These are phyloP conservation scores for human DNA, from an alignment of 2,113 vertebrate species.

Conservation along the genomic window GRCh38 chr3:13071001-13071500, in stretches of 20 bases:
- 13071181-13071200: background rate
- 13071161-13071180: no score
- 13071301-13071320: background rate
- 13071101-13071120: no score
- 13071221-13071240: background rate
- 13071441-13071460: background rate
- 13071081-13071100: background rate
- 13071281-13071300: background rate
- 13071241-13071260: background rate
- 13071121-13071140: background rate
- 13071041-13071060: background rate
- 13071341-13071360: background rate
- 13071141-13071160: no score
- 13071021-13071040: accelerated
- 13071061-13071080: accelerated
- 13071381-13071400: accelerated
- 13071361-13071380: background rate
- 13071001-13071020: accelerated
- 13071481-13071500: background rate
- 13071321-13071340: background rate
- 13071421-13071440: background rate
- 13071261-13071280: background rate
- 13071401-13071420: background rate
- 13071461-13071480: background rate
- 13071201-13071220: background rate